phyloP scores from a whole-genome alignment of 2,113 vertebrate species.

The Oreotrochilus melanogaster region DNA sequence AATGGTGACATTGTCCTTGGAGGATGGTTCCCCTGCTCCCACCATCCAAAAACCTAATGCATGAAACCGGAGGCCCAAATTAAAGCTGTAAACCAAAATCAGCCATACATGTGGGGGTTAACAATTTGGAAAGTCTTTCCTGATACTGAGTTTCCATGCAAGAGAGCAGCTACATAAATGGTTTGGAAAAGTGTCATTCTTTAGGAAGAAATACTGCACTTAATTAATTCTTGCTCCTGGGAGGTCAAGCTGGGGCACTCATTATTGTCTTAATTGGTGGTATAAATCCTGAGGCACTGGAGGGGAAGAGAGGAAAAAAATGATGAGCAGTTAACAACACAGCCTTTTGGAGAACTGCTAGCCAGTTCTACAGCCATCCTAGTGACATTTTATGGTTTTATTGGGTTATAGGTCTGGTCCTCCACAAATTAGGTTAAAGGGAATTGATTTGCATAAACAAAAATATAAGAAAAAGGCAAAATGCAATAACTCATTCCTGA shows the following conservation, averaged over 20 bases:
- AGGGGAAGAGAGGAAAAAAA: constrained; percentile 55
- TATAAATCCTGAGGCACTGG: constrained; percentile 81
- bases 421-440: constrained; percentile 66
- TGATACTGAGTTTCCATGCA: constrained; percentile 34
- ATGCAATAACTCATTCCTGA: constrained; percentile 36
- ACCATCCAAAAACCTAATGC: not conserved
- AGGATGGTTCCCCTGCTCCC: not conserved
- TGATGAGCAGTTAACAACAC: constrained; percentile 60
- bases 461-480: constrained; percentile 35
- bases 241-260: constrained; percentile 83
- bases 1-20: not conserved
- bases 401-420: constrained; percentile 64
- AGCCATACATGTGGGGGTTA: not conserved
- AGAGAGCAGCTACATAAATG: constrained; percentile 50
- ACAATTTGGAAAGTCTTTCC: constrained; percentile 14
- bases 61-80: not conserved
- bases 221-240: constrained; percentile 85
- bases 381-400: constrained; percentile 67
- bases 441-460: constrained; percentile 65
- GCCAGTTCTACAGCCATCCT: not conserved
- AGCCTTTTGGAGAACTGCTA: constrained; percentile 55
- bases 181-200: constrained; percentile 79
- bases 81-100: not conserved
- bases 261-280: constrained; percentile 84
- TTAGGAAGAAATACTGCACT: constrained; percentile 82